These are phyloP conservation scores for Andrena cerasifolii DNA, from an alignment of 1,140 invertebrate species.

Conservation along the genomic window DNA sequence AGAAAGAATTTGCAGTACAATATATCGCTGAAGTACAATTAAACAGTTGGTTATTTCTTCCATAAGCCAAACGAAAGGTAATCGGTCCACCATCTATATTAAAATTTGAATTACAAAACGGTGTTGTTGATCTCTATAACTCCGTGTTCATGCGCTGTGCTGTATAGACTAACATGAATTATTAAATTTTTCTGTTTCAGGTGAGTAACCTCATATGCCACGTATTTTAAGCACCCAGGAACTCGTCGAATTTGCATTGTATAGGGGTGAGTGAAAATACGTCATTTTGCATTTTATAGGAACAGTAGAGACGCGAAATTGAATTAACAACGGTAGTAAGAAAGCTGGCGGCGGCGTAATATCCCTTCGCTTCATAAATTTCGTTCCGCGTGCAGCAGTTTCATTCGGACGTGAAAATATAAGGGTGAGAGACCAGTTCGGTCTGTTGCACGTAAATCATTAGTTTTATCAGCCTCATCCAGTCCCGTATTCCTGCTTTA, in stretches of 20 bases:
- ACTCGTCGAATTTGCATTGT: neutral
- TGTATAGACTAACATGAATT: neutral
- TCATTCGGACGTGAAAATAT: slow-evolving; percentile 65
- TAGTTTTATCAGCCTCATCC: slow-evolving; percentile 80
- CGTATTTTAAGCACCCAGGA: neutral
- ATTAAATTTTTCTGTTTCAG: slow-evolving; percentile 26
- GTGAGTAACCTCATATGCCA: slow-evolving; percentile 44
- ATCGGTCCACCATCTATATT: too few relatives aligned
- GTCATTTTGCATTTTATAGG: neutral
- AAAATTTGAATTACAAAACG: too few relatives aligned
- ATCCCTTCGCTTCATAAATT: slow-evolving; percentile 66
- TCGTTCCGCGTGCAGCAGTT: slow-evolving; percentile 65
- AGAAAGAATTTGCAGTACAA: too few relatives aligned
- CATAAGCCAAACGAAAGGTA: too few relatives aligned
- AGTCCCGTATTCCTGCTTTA: slow-evolving; percentile 76
- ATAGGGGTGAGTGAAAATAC: slow-evolving; percentile 11
- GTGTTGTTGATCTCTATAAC: too few relatives aligned
- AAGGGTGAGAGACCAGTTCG: slow-evolving; percentile 25
- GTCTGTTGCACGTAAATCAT: slow-evolving; percentile 75
- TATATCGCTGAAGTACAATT: too few relatives aligned
- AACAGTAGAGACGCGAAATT: neutral
- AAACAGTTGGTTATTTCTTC: too few relatives aligned
- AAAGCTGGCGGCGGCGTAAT: slow-evolving; percentile 26
- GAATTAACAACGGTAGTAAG: slow-evolving; percentile 4
- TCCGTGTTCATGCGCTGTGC: too few relatives aligned